These are phyloP conservation scores for Parotia lawesii DNA, from an alignment of 2,113 vertebrate species.

Conservation along the genomic window DNA sequence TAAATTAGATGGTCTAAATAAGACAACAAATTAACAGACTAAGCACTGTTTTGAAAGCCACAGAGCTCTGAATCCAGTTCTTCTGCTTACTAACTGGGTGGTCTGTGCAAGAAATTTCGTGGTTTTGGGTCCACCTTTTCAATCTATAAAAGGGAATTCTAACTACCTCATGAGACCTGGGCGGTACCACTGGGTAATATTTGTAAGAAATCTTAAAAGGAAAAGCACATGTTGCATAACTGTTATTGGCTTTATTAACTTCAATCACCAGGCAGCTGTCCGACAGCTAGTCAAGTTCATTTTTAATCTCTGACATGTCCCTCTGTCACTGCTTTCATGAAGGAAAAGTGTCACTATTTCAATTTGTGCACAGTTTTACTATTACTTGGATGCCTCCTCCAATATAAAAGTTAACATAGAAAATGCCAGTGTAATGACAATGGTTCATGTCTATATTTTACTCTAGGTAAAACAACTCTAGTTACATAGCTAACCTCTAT, in stretches of 20 bases:
- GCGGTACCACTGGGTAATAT: neutral
- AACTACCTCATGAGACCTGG: neutral
- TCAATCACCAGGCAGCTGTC: conserved; percentile 20
- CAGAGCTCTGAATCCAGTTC: conserved; percentile 1
- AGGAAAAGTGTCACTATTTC: neutral
- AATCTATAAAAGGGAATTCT: neutral
- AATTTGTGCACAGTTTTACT: neutral
- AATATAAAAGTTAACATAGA: neutral
- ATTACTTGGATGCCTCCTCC: neutral
- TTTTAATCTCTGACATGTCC: neutral
- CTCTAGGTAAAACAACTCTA: neutral
- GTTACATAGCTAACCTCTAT: neutral
- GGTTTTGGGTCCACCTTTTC: neutral
- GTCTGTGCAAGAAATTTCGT: neutral
- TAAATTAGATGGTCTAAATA: conserved; percentile 17
- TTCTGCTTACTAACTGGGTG: conserved; percentile 24
- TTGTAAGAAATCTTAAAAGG: neutral
- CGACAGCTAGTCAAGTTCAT: neutral
- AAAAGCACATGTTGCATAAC: neutral
- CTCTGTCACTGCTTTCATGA: neutral
- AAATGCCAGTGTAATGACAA: neutral
- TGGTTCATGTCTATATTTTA: neutral
- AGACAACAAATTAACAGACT: conserved; percentile 34
- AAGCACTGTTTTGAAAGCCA: conserved; percentile 23
- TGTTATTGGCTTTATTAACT: neutral